phyloP scores from a whole-genome alignment of 2,888 invertebrate species.

The Pocota personata region DNA sequence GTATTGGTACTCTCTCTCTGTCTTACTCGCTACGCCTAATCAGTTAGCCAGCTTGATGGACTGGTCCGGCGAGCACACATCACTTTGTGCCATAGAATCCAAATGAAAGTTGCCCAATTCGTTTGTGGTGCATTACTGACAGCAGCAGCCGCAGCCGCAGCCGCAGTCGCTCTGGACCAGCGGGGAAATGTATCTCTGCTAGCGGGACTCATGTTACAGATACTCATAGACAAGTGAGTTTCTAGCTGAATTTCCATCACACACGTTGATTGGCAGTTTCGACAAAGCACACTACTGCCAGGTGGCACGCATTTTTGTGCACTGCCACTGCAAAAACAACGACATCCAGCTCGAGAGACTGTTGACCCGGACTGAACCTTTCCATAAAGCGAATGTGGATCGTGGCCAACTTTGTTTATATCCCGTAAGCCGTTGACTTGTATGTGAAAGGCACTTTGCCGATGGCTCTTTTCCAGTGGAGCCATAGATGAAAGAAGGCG shows the following conservation, averaged over 20 bases:
- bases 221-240: slow-evolving; percentile 65
- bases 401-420: slow-evolving; percentile 51
- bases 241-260: slow-evolving; percentile 65
- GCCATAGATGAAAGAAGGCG: slow-evolving; percentile 34
- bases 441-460: slow-evolving; percentile 68
- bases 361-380: slow-evolving; percentile 68
- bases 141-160: slow-evolving; percentile 2
- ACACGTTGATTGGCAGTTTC: slow-evolving; percentile 68
- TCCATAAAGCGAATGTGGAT: slow-evolving; percentile 36
- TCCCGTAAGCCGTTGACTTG: slow-evolving; percentile 39
- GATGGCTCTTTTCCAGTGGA: slow-evolving; percentile 18
- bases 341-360: slow-evolving; percentile 41
- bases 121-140: slow-evolving; percentile 65
- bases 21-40: slow-evolving; percentile 38
- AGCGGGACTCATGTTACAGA: slow-evolving; percentile 27
- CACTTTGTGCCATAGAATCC: slow-evolving; percentile 45
- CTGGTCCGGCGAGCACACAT: slow-evolving; percentile 57
- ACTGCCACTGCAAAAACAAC: neutral
- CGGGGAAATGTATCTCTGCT: slow-evolving; percentile 19
- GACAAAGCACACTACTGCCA: slow-evolving; percentile 65
- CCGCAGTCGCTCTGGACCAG: neutral
- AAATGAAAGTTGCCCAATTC: slow-evolving; percentile 71
- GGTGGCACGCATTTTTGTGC: slow-evolving; percentile 70
- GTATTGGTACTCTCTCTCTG: slow-evolving; percentile 5
- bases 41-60: slow-evolving; percentile 48